phyloP scores from a whole-genome alignment of 2,113 vertebrate genomes.

The Albula goreensis region DNA sequence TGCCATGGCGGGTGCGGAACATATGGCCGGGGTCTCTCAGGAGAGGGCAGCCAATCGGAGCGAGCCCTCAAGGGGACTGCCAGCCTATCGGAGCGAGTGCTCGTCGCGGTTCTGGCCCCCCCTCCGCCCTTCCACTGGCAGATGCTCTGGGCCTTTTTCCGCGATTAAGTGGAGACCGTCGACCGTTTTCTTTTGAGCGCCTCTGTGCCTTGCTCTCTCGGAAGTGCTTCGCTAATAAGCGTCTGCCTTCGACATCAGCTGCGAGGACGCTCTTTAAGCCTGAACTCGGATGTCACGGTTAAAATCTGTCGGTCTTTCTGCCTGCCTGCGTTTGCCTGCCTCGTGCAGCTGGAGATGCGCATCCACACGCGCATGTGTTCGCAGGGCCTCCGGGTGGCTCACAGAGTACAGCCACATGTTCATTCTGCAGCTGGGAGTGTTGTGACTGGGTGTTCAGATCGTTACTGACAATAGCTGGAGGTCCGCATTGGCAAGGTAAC shows the following conservation, averaged over 20 bases:
- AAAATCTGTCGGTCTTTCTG: conserved; percentile 17
- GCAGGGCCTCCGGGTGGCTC: no score
- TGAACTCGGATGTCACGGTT: conserved; percentile 12
- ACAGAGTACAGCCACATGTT: no score
- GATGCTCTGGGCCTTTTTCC: conserved; percentile 99
- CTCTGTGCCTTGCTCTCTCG: conserved; percentile 99
- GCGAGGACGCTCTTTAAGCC: conserved; percentile 3
- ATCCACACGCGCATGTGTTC: no score
- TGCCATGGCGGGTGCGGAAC: conserved; percentile 92
- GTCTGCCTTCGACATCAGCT: conserved; percentile 94
- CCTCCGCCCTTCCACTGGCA: conserved; percentile 80
- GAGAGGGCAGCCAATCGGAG: conserved; percentile 99
- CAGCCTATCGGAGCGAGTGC: conserved; percentile 99
- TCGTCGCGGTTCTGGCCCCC: conserved; percentile 71
- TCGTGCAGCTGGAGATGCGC: no score
- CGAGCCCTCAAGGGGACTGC: conserved; percentile 97
- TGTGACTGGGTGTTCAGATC: no score
- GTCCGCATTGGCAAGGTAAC: no score
- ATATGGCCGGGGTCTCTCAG: conserved; percentile 98
- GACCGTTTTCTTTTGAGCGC: conserved; percentile 99
- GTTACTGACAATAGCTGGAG: no score
- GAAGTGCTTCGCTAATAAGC: conserved; percentile 99
- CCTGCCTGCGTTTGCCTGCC: neutral
- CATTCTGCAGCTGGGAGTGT: no score
- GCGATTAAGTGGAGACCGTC: conserved; percentile 99